Percentiles rank a stretch among this genome's conserved stretches.
Conservation (phyloP, 2,797 vertebrate genomes). For the Nyctalus aviator region DNA sequence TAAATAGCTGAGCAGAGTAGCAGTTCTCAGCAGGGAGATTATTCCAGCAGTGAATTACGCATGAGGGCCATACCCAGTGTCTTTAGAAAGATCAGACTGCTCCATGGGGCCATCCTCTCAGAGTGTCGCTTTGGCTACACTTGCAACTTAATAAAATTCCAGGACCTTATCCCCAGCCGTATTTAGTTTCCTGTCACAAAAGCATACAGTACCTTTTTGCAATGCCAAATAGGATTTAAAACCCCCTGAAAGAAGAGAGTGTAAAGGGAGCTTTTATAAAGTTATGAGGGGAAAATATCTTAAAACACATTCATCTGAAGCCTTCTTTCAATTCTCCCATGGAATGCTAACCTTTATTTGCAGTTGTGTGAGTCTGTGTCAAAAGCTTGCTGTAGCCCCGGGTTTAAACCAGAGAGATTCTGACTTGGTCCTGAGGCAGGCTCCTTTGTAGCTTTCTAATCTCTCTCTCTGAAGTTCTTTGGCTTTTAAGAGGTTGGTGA, state of each 20-base stretch:
- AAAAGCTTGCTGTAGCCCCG: constrained; percentile 80
- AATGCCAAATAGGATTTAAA: constrained; percentile 74
- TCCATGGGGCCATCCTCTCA: not conserved
- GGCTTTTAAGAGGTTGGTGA: constrained; percentile 76
- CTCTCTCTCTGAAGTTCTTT: constrained; percentile 77
- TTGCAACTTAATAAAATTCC: constrained; percentile 24
- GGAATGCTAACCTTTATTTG: constrained; percentile 82
- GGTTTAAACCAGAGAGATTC: constrained; percentile 85
- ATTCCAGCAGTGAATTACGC: not conserved
- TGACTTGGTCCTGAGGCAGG: constrained; percentile 81
- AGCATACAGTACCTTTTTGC: constrained; percentile 60
- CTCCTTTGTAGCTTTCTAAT: constrained; percentile 85
- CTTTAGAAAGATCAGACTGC: not conserved
- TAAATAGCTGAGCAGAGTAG: not conserved
- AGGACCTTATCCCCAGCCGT: constrained; percentile 29
- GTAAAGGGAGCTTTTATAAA: constrained; percentile 72
- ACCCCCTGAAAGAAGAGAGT: constrained; percentile 61
- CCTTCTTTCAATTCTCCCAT: constrained; percentile 77
- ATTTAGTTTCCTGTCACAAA: constrained; percentile 81
- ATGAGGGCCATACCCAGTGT: not conserved
- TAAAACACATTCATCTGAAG: constrained; percentile 77
- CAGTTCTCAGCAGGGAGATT: not conserved
- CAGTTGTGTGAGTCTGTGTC: constrained; percentile 81
- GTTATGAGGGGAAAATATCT: constrained; percentile 43
- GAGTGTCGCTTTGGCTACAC: not conserved